Conservation (phyloP, 2,888 invertebrate species). For the Hololepta plana region DNA sequence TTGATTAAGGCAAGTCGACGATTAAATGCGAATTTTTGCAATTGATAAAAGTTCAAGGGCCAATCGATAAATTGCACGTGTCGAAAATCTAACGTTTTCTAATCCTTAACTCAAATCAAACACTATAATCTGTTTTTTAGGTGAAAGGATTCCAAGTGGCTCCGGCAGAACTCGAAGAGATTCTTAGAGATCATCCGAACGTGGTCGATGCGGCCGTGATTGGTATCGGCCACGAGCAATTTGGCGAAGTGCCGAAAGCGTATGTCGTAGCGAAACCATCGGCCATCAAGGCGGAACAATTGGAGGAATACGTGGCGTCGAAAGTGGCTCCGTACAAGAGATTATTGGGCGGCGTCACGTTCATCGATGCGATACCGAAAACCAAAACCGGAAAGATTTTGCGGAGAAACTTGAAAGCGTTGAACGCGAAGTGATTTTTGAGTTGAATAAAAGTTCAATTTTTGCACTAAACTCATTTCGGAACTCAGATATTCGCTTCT, state of each 20-base stretch:
- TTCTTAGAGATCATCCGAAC: constrained; percentile 51
- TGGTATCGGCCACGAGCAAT: constrained; percentile 46
- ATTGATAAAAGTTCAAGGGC: neutral
- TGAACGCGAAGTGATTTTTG: too few relatives aligned
- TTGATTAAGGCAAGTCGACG: constrained; percentile 55
- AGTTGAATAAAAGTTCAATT: too few relatives aligned
- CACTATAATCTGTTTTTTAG: constrained; percentile 7
- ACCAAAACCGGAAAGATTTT: constrained; percentile 42
- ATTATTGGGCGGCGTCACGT: constrained; percentile 34
- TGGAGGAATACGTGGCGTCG: constrained; percentile 40
- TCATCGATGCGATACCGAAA: constrained; percentile 37
- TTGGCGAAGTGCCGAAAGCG: constrained; percentile 62
- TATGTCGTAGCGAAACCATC: constrained; percentile 40
- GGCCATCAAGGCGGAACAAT: constrained; percentile 31
- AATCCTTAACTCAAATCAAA: neutral
- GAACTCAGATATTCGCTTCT: too few relatives aligned
- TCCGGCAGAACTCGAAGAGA: constrained; percentile 71
- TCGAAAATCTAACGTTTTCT: neutral
- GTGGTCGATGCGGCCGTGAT: constrained; percentile 70
- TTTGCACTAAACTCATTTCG: too few relatives aligned
- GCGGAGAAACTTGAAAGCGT: constrained; percentile 26
- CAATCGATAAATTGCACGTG: neutral
- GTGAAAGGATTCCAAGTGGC: constrained; percentile 55
- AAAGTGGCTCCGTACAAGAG: constrained; percentile 63
- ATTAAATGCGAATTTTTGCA: constrained; percentile 2